A percentile compares a stretch with the other conserved stretches of the same genome.
These are phyloP conservation scores for Holacanthella duospinosa DNA, from an alignment of 2,888 invertebrate genomes.

Conservation along the genomic window DNA sequence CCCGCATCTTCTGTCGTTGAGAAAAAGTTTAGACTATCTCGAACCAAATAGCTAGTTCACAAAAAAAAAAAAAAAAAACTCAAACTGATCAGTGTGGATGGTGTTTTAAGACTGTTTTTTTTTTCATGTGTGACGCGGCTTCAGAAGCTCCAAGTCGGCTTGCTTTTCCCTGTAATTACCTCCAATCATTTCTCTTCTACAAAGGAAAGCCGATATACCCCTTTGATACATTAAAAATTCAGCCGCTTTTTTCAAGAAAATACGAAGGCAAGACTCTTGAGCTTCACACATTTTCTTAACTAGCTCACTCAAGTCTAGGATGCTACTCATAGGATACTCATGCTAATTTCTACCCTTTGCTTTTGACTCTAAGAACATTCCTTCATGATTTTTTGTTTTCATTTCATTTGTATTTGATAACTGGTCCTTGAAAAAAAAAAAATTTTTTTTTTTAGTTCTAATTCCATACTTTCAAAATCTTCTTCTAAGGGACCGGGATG, in stretches of 20 bases:
- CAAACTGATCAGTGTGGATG: not conserved
- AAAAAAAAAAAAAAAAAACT: constrained; percentile 24
- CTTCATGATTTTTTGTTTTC: not conserved
- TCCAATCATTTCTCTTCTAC: constrained; percentile 39
- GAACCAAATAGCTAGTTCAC: too few relatives aligned
- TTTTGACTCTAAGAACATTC: not conserved
- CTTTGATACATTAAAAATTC: constrained; percentile 35
- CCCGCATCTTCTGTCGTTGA: too few relatives aligned
- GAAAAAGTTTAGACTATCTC: too few relatives aligned
- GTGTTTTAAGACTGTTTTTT: constrained; percentile 13
- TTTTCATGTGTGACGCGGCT: constrained; percentile 38
- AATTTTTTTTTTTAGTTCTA: too few relatives aligned
- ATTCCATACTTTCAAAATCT: too few relatives aligned
- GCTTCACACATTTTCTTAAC: constrained; percentile 1
- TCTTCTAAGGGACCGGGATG: too few relatives aligned
- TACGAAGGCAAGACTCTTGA: not conserved
- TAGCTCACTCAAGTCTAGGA: not conserved
- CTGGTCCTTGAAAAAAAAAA: too few relatives aligned
- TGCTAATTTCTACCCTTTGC: constrained; percentile 2
- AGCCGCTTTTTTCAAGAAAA: constrained; percentile 18
- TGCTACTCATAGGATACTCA: not conserved
- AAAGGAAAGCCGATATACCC: constrained; percentile 38
- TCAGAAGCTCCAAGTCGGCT: constrained; percentile 39
- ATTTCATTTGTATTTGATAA: not conserved
- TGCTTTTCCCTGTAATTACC: constrained; percentile 39